These are phyloP conservation scores for Plotosus lineatus DNA, from an alignment of 2,113 vertebrate genomes.

Conservation along the genomic window DNA sequence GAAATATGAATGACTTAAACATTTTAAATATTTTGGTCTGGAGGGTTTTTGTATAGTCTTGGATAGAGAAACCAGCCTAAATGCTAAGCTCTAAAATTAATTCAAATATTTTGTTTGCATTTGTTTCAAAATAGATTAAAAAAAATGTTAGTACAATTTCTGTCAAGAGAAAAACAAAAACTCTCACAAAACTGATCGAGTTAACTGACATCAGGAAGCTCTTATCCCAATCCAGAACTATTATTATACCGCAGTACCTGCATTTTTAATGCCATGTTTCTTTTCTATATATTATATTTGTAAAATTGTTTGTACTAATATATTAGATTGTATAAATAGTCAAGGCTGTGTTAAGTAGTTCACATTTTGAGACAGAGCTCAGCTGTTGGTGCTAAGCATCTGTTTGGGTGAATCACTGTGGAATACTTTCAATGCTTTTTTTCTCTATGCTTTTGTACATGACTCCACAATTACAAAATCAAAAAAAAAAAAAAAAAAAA, in stretches of 20 bases:
- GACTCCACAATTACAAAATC: neutral
- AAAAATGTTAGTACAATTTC: neutral
- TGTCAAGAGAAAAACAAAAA: neutral
- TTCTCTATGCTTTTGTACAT: neutral
- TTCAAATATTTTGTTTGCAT: neutral
- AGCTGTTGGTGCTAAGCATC: neutral
- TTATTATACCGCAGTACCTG: neutral
- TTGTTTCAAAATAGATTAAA: neutral
- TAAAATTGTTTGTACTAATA: neutral
- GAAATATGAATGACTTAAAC: neutral
- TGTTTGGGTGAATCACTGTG: neutral
- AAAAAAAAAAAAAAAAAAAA: neutral
- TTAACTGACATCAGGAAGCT: neutral
- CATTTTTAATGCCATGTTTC: neutral
- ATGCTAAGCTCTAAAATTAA: neutral
- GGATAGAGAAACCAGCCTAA: neutral
- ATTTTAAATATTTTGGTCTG: neutral
- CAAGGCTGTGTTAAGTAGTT: neutral
- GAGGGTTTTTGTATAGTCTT: neutral
- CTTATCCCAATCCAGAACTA: neutral
- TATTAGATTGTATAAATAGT: neutral
- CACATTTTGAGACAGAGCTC: neutral
- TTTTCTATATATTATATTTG: neutral
- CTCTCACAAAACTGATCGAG: neutral
- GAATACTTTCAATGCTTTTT: neutral